Evolutionary conservation across 1,140 invertebrate species (phyloP).

Genomic region (Mycetomoellerius zeteki): DNA sequence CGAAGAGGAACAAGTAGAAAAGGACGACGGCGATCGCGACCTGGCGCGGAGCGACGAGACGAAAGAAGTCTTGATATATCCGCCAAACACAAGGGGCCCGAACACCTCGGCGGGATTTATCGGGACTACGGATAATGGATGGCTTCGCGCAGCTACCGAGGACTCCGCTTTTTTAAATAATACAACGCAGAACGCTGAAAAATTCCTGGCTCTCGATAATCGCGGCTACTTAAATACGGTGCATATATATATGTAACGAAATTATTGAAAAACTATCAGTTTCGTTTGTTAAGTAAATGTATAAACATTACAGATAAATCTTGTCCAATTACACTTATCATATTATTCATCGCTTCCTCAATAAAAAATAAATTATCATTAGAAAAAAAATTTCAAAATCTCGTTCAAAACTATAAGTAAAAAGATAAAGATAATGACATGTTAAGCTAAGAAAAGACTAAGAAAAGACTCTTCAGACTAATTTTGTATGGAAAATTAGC

Average conservation of each 20-base stretch:
- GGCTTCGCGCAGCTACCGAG: slow-evolving; percentile 70
- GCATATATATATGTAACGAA: background rate
- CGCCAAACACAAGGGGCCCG: slow-evolving; percentile 82
- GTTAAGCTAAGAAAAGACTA: background rate
- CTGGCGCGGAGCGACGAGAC: slow-evolving; percentile 62
- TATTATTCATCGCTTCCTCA: background rate
- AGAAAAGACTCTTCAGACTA: background rate
- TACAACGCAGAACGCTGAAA: slow-evolving; percentile 69
- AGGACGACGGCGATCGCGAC: slow-evolving; percentile 51
- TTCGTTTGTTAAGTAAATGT: slow-evolving; percentile 8
- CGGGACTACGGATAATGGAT: slow-evolving; percentile 83
- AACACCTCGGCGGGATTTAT: slow-evolving; percentile 82
- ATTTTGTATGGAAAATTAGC: no score
- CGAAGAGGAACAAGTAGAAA: slow-evolving; percentile 66
- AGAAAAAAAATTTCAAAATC: background rate
- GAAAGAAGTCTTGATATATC: slow-evolving; percentile 84
- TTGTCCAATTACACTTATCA: background rate
- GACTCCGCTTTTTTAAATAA: slow-evolving; percentile 81
- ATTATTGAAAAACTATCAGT: background rate
- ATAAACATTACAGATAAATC: background rate
- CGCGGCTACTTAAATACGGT: slow-evolving; percentile 27
- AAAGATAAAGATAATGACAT: background rate
- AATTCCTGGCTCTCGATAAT: slow-evolving; percentile 31
- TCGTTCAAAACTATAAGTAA: background rate
- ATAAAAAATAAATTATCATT: background rate